phyloP scores from a whole-genome alignment of 2,113 vertebrate genomes.

The Gadus chalcogrammus region DNA sequence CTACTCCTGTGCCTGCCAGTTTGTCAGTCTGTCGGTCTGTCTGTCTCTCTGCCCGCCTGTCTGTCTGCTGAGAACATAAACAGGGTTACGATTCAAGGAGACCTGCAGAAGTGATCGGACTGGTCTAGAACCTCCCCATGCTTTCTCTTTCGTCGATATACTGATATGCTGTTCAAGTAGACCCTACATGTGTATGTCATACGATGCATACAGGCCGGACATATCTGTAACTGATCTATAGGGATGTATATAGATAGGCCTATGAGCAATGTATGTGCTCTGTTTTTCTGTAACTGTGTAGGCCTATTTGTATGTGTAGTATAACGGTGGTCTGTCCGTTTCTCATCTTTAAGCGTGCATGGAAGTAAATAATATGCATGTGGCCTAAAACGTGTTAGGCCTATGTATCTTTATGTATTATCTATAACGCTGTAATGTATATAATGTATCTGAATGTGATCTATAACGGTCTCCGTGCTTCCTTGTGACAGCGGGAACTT shows the following conservation, averaged over 20 bases:
- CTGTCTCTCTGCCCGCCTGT: constrained; percentile 49
- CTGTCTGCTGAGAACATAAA: neutral
- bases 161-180: too few species aligned
- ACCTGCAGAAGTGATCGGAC: neutral
- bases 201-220: too few species aligned
- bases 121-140: neutral
- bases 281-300: neutral
- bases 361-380: neutral
- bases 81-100: neutral
- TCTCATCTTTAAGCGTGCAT: neutral
- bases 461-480: too few species aligned
- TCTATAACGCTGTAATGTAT: too few species aligned
- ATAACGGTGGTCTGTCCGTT: neutral
- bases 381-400: neutral
- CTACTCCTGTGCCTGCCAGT: neutral
- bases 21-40: constrained; percentile 44
- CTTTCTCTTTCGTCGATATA: neutral
- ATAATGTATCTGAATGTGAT: too few species aligned
- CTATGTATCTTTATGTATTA: too few species aligned
- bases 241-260: too few species aligned
- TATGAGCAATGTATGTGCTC: neutral
- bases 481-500: too few species aligned
- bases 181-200: too few species aligned
- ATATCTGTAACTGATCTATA: too few species aligned
- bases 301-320: neutral